Conservation (phyloP, 2,113 vertebrate genomes). For the Taxidea taxus region DNA sequence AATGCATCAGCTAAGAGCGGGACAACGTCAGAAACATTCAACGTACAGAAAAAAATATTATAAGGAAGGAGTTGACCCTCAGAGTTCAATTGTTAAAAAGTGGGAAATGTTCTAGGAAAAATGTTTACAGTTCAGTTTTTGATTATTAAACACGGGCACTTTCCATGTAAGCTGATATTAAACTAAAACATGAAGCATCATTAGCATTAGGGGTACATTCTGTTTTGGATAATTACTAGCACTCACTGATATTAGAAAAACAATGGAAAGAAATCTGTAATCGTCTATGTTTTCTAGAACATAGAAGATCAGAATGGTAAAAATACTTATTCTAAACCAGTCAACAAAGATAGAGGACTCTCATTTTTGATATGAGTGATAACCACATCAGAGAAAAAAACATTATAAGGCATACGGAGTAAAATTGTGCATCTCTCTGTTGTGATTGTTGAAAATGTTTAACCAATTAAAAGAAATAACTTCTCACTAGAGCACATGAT, state of each 20-base stretch:
- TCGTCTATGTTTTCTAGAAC: not conserved
- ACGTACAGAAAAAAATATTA: conserved; percentile 7
- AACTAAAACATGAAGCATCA: not conserved
- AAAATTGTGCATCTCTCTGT: not conserved
- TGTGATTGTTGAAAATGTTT: not conserved
- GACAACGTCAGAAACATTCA: not conserved
- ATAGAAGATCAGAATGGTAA: conserved; percentile 21
- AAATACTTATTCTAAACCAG: not conserved
- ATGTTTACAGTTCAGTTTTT: not conserved
- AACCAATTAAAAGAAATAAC: not conserved
- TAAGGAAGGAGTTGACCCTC: not conserved
- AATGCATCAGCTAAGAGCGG: not conserved
- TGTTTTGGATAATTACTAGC: not conserved
- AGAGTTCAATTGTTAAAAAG: not conserved
- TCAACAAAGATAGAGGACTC: not conserved
- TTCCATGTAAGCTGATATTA: not conserved
- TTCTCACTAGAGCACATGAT: not conserved
- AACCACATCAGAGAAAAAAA: not conserved
- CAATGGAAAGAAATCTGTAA: not conserved
- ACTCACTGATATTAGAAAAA: not conserved
- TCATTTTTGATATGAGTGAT: not conserved
- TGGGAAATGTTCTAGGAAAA: not conserved
- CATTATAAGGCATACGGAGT: not conserved
- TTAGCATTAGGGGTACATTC: not conserved
- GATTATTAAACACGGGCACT: not conserved